Conservation (phyloP, 2,797 vertebrate genomes). For the Sebastes steindachneri region DNA sequence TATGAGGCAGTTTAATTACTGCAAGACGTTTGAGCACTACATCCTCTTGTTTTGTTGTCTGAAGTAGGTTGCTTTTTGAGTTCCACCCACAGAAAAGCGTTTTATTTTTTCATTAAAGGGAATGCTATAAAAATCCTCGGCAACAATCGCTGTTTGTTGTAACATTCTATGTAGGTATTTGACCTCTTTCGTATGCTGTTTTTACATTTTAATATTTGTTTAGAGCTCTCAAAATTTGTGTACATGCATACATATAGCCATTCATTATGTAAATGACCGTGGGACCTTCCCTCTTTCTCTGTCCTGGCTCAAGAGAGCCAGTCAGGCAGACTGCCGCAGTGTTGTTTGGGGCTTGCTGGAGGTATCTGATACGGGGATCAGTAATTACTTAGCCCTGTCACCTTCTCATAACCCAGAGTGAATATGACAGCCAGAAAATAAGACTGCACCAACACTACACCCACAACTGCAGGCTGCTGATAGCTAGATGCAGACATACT, state of each 20-base stretch:
- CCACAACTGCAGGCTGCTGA: constrained; percentile 68
- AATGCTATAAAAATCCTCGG: not conserved
- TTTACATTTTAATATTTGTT: not conserved
- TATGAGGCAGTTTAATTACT: constrained; percentile 52
- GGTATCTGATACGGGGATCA: constrained; percentile 66
- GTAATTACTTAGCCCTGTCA: constrained; percentile 77
- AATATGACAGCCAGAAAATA: constrained; percentile 81
- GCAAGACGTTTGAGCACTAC: constrained; percentile 34
- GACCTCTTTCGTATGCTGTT: not conserved
- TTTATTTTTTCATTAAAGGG: constrained; percentile 20
- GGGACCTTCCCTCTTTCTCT: constrained; percentile 1
- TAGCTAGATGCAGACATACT: constrained; percentile 53
- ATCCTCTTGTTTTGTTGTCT: constrained; percentile 40
- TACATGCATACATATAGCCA: not conserved
- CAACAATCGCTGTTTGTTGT: not conserved
- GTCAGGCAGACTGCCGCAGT: constrained; percentile 37
- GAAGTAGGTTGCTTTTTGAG: constrained; percentile 26
- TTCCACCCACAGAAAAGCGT: not conserved
- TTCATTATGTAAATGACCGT: constrained; percentile 4
- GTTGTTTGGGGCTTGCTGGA: constrained; percentile 38
- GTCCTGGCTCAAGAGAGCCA: constrained; percentile 18
- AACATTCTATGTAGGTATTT: not conserved
- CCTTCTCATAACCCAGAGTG: constrained; percentile 71
- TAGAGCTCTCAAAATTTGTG: not conserved
- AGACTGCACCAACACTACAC: constrained; percentile 72